Percentiles rank a stretch among this genome's conserved stretches.
These are phyloP conservation scores for Quadroppia sp. DNA, from an alignment of 2,888 invertebrate species.

Conservation along the genomic window DNA sequence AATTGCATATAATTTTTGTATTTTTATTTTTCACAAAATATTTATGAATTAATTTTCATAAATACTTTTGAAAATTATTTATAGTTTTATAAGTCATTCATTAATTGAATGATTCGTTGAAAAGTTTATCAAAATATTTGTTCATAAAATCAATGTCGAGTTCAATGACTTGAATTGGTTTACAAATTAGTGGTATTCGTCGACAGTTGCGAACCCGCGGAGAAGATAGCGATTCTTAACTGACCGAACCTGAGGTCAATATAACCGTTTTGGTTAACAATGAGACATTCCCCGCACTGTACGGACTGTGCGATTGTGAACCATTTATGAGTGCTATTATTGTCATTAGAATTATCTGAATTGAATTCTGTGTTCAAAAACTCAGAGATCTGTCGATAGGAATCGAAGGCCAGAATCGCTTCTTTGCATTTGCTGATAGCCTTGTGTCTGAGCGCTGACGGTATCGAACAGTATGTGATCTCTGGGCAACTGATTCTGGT, in stretches of 20 bases:
- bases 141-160: too few relatives aligned
- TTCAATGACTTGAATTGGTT: too few relatives aligned
- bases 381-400: not conserved
- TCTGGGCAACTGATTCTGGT: constrained; percentile 28
- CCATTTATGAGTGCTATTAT: constrained; percentile 8
- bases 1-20: too few relatives aligned
- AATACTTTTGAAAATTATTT: too few relatives aligned
- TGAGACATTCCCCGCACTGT: constrained; percentile 2
- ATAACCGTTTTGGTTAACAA: constrained; percentile 2
- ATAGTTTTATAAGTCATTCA: too few relatives aligned
- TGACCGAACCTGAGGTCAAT: constrained; percentile 24
- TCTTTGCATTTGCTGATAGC: constrained; percentile 30
- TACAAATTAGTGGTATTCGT: too few relatives aligned
- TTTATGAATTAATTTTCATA: too few relatives aligned
- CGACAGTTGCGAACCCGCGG: too few relatives aligned
- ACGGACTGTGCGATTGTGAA: not conserved
- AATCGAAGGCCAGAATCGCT: constrained; percentile 32
- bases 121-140: too few relatives aligned
- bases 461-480: constrained; percentile 19
- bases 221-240: constrained; percentile 9
- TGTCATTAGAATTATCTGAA: not conserved
- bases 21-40: too few relatives aligned
- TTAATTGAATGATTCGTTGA: not conserved
- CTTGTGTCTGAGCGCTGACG: constrained; percentile 7
- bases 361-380: constrained; percentile 24